A percentile compares a stretch with the other conserved stretches of the same genome.
These are phyloP conservation scores for Aplochiton taeniatus DNA, from an alignment of 2,797 vertebrate genomes.

Conservation along the genomic window DNA sequence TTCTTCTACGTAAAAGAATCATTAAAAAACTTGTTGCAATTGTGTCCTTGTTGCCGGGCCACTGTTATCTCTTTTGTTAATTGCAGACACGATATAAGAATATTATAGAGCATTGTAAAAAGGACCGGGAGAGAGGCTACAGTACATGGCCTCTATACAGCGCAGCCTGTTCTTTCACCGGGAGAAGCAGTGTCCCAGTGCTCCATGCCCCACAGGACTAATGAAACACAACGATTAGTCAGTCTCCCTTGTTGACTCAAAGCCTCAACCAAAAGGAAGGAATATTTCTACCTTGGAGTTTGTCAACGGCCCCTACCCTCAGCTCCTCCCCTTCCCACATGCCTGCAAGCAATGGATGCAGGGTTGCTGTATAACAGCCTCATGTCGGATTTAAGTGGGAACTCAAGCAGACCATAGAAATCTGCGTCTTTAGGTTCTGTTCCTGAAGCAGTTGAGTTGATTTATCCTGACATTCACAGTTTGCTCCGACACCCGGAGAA, in stretches of 20 bases:
- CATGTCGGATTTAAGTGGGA: too few relatives aligned
- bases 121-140: conserved; percentile 18
- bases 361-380: too few relatives aligned
- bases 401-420: too few relatives aligned
- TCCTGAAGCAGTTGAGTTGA: conserved; percentile 64
- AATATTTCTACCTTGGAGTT: not conserved
- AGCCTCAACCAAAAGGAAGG: not conserved
- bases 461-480: conserved; percentile 56
- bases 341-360: too few relatives aligned
- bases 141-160: conserved; percentile 44
- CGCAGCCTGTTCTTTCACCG: conserved; percentile 50
- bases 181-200: not conserved
- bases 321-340: not conserved
- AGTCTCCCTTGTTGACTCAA: conserved; percentile 6
- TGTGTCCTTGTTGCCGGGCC: conserved; percentile 72
- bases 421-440: conserved; percentile 19
- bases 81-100: conserved; percentile 73
- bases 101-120: conserved; percentile 60
- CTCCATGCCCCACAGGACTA: conserved; percentile 7
- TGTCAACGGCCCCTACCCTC: not conserved
- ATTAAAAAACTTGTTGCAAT: conserved; percentile 75
- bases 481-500: conserved; percentile 67
- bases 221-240: conserved; percentile 19
- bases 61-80: conserved; percentile 72
- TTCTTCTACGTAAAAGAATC: conserved; percentile 70